These are phyloP conservation scores for Goniozus legneri DNA, from an alignment of 1,140 invertebrate species.

Conservation along the genomic window DNA sequence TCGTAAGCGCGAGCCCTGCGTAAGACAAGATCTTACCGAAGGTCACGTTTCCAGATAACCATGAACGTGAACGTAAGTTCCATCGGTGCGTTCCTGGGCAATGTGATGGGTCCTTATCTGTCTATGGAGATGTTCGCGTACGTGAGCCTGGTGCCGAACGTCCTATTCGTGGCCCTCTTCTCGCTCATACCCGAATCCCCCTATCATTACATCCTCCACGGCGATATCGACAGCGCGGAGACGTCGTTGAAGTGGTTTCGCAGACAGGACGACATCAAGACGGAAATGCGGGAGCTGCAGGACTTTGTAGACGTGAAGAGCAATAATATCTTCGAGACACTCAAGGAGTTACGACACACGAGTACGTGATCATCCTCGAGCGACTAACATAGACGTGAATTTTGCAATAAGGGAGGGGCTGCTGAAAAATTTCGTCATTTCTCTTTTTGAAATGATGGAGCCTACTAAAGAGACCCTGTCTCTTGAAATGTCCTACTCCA, in stretches of 20 bases:
- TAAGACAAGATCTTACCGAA: background rate
- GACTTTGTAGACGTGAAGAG: constrained; percentile 35
- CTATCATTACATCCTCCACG: constrained; percentile 38
- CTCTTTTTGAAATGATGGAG: too few relatives aligned
- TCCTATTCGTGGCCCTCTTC: constrained; percentile 51
- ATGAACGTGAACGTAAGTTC: constrained; percentile 56
- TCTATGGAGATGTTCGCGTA: constrained; percentile 42
- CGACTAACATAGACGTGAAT: too few relatives aligned
- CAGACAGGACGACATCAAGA: constrained; percentile 34
- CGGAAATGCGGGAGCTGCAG: constrained; percentile 41
- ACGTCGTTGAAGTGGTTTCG: constrained; percentile 44
- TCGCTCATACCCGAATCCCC: constrained; percentile 58
- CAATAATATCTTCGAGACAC: constrained; percentile 21
- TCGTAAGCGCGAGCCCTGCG: background rate
- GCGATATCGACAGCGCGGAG: constrained; percentile 38
- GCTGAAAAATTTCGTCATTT: too few relatives aligned
- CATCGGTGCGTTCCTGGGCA: constrained; percentile 44
- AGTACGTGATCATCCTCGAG: too few relatives aligned
- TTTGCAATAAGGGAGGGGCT: too few relatives aligned
- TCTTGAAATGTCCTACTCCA: too few relatives aligned
- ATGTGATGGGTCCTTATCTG: constrained; percentile 44
- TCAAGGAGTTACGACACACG: constrained; percentile 25
- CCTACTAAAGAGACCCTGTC: too few relatives aligned
- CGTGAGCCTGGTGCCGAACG: constrained; percentile 40
- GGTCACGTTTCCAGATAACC: constrained; percentile 45